phyloP scores from a whole-genome alignment of 1,140 invertebrate genomes.

The Kradibia gibbosae region DNA sequence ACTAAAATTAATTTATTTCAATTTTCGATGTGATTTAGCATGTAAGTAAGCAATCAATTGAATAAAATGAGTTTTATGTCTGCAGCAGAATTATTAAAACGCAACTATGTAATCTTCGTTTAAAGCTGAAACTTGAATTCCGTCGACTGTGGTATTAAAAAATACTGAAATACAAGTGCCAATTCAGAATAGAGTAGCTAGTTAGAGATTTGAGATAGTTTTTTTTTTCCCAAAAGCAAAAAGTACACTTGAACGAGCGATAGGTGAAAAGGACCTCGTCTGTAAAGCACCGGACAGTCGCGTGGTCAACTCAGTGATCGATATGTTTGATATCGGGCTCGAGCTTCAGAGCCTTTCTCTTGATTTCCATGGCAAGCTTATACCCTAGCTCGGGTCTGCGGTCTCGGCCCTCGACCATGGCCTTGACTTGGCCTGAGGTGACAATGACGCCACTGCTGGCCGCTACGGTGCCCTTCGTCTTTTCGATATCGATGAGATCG shows the following conservation, averaged over 20 bases:
- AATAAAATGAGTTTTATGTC: too few relatives aligned
- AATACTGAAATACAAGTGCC: too few relatives aligned
- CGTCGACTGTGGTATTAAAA: too few relatives aligned
- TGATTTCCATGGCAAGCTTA: constrained; percentile 88
- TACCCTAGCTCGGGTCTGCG: constrained; percentile 89
- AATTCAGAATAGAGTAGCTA: too few relatives aligned
- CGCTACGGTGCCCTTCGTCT: constrained; percentile 83
- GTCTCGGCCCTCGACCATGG: constrained; percentile 90
- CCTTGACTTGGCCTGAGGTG: constrained; percentile 82
- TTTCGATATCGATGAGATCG: constrained; percentile 86
- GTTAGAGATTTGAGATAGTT: neutral
- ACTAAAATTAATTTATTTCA: too few relatives aligned
- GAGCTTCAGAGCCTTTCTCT: constrained; percentile 69
- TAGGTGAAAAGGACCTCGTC: neutral
- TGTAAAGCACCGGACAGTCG: neutral
- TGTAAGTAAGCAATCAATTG: too few relatives aligned
- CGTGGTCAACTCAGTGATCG: neutral
- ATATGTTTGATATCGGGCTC: neutral
- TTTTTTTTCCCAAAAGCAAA: neutral
- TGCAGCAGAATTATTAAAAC: too few relatives aligned
- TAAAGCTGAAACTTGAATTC: too few relatives aligned
- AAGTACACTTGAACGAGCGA: neutral
- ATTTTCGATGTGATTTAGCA: too few relatives aligned
- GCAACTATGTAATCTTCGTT: too few relatives aligned
- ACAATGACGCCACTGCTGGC: constrained; percentile 85